Evolutionary conservation across 2,113 vertebrate species (phyloP).

Genomic region (Notarius lentiginosus): DNA sequence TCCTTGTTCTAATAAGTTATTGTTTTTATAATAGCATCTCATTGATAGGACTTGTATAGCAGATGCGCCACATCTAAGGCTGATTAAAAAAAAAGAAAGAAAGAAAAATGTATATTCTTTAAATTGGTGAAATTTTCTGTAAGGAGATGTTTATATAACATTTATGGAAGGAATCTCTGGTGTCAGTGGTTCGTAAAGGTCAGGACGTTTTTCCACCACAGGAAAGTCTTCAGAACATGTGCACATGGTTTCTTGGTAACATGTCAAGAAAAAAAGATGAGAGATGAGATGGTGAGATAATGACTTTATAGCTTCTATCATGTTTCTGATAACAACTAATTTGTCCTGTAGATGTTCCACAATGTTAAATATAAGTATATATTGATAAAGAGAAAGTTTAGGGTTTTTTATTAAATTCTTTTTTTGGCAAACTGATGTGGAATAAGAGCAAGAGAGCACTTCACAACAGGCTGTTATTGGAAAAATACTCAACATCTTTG

Average conservation of each 20-base stretch:
- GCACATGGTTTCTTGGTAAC: neutral
- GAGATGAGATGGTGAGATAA: neutral
- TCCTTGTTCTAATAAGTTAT: neutral
- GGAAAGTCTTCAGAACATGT: neutral
- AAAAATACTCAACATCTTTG: neutral
- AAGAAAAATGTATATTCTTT: neutral
- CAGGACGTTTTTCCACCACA: neutral
- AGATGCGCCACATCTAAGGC: neutral
- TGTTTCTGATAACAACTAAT: neutral
- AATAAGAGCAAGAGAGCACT: neutral
- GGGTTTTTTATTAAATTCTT: neutral
- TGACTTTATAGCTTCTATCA: neutral
- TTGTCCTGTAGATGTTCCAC: neutral
- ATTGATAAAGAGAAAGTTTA: neutral
- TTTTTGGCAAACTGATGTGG: neutral
- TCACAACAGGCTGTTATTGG: neutral
- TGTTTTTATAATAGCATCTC: neutral
- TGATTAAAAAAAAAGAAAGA: neutral
- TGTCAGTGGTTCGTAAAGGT: neutral
- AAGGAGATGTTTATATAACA: neutral
- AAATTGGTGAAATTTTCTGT: neutral
- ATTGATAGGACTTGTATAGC: neutral
- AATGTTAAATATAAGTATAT: neutral
- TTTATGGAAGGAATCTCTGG: neutral
- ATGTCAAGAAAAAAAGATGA: neutral